Evolutionary conservation across 2,888 invertebrate species (phyloP).

Genomic region (Tenthredo distinguenda): DNA sequence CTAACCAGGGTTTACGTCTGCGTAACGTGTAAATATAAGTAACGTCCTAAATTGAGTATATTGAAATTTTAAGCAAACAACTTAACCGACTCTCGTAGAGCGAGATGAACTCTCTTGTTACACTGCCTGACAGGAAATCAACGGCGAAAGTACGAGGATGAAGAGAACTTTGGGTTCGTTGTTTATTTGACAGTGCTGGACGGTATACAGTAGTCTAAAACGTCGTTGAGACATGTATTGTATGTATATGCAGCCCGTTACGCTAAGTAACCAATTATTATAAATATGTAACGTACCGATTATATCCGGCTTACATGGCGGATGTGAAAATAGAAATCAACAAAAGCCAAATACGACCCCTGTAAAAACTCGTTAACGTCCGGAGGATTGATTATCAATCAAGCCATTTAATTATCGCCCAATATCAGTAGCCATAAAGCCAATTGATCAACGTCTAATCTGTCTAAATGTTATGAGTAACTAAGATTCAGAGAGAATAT

Average conservation of each 20-base stretch:
- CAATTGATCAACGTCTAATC: background rate
- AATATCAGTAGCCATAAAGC: conserved; percentile 19
- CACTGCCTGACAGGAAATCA: background rate
- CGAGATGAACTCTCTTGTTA: background rate
- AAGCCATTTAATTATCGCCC: background rate
- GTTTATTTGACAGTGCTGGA: background rate
- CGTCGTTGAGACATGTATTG: conserved; percentile 16
- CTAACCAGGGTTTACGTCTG: conserved; percentile 77
- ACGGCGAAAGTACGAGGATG: background rate
- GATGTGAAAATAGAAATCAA: background rate
- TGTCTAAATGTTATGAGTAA: background rate
- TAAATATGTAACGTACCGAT: conserved; percentile 25
- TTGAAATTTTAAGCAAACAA: conserved; percentile 41
- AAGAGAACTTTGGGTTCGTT: background rate
- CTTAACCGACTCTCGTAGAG: background rate
- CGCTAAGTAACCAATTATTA: conserved; percentile 9
- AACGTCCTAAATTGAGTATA: conserved; percentile 50
- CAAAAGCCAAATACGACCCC: background rate
- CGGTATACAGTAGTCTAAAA: conserved; percentile 14
- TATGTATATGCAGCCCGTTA: conserved; percentile 8
- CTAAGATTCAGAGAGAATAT: background rate
- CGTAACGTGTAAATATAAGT: conserved; percentile 53
- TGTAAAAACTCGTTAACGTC: background rate
- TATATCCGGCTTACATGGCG: background rate
- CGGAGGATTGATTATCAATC: background rate